A percentile compares a stretch with the other conserved stretches of the same genome.
These are phyloP conservation scores for Acrocyrtus sp. DNA, from an alignment of 2,888 invertebrate species.

Conservation along the genomic window DNA sequence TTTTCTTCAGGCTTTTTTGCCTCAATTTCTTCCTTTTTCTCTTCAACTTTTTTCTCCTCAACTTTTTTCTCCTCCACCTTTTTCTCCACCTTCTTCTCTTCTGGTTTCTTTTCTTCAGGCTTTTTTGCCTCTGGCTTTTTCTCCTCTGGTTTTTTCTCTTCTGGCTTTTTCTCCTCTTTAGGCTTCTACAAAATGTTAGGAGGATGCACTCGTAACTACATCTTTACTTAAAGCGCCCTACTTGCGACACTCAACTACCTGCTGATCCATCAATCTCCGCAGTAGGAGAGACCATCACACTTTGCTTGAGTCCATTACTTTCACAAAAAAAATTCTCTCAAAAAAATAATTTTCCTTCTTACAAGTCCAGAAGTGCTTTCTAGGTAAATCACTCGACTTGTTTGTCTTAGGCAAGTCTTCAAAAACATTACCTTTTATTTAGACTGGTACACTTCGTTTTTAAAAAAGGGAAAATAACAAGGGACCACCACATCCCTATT, in stretches of 20 bases:
- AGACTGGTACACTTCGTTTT: no score
- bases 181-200: slow-evolving; percentile 6
- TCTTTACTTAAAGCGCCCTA: not conserved
- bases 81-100: slow-evolving; percentile 64
- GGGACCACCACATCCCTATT: no score
- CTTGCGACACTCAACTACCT: not conserved
- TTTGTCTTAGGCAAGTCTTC: no score
- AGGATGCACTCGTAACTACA: slow-evolving; percentile 1
- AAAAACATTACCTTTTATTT: no score
- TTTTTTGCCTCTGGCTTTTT: slow-evolving; percentile 65
- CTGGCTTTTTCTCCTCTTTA: slow-evolving; percentile 52
- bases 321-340: no score
- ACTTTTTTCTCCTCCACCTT: slow-evolving; percentile 35
- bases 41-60: slow-evolving; percentile 65
- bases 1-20: slow-evolving; percentile 64
- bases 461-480: no score
- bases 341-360: no score
- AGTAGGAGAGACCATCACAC: no score
- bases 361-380: no score
- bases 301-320: no score
- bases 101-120: slow-evolving; percentile 66
- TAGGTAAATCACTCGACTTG: no score
- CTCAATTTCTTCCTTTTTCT: slow-evolving; percentile 67
- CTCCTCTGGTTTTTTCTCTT: slow-evolving; percentile 47
- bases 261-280: not conserved